phyloP scores from a whole-genome alignment of 2,888 invertebrate species.

The Boloria selene region DNA sequence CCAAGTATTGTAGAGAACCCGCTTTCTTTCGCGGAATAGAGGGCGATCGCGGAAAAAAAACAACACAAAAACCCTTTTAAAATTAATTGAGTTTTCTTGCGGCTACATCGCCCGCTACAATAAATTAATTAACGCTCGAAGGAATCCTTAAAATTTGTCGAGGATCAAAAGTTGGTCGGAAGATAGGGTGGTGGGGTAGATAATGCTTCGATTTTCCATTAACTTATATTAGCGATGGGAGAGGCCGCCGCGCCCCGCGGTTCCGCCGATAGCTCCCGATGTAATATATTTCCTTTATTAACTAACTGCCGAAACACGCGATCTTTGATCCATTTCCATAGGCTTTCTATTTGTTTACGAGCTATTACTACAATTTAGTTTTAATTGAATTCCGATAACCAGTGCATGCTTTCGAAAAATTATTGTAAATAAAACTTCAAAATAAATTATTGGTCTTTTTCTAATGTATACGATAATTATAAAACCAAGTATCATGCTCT shows the following conservation, averaged over 20 bases:
- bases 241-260: conserved; percentile 67
- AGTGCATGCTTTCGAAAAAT: background rate
- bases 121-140: conserved; percentile 81
- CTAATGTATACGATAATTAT: background rate
- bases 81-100: conserved; percentile 83
- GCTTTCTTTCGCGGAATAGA: conserved; percentile 51
- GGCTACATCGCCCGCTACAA: conserved; percentile 78
- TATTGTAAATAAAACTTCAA: background rate
- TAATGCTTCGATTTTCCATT: conserved; percentile 82
- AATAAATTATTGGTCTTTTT: background rate
- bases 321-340: conserved; percentile 79
- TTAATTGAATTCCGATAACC: conserved; percentile 68
- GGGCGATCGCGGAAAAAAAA: conserved; percentile 69
- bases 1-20: conserved; percentile 64
- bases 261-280: conserved; percentile 63
- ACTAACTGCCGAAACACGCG: conserved; percentile 75
- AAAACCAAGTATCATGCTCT: background rate
- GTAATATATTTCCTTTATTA: conserved; percentile 78
- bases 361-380: conserved; percentile 66
- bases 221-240: conserved; percentile 77
- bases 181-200: conserved; percentile 57
- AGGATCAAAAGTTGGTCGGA: conserved; percentile 76
- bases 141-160: conserved; percentile 80
- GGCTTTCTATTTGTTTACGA: conserved; percentile 73
- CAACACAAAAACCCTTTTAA: conserved; percentile 83